A percentile compares a stretch with the other conserved stretches of the same genome.
These are phyloP conservation scores for Gnatocerus cornutus DNA, from an alignment of 2,888 invertebrate species.

Conservation along the genomic window DNA sequence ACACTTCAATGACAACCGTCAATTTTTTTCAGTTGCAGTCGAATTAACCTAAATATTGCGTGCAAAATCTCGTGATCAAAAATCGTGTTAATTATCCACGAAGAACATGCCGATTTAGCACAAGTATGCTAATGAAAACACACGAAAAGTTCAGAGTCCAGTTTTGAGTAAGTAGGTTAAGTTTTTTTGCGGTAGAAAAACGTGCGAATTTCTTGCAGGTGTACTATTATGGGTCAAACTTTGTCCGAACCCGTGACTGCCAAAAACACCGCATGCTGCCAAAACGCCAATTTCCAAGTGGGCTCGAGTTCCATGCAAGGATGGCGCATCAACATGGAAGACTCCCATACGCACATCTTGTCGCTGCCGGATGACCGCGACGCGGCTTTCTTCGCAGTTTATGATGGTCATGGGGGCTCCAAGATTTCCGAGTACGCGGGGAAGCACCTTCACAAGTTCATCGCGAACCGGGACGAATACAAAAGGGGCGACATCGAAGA, in stretches of 20 bases:
- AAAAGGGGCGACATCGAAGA: slow-evolving; percentile 86
- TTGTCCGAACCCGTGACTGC: slow-evolving; percentile 96
- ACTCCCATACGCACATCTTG: slow-evolving; percentile 97
- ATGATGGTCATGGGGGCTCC: slow-evolving; percentile 94
- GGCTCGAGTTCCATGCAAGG: slow-evolving; percentile 99
- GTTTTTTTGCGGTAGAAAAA: no score
- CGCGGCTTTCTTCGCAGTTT: slow-evolving; percentile 96
- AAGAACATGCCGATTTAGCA: slow-evolving; percentile 37
- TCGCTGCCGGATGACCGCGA: slow-evolving; percentile 94
- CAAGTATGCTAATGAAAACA: slow-evolving; percentile 40
- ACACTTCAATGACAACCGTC: slow-evolving; percentile 31
- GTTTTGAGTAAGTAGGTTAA: slow-evolving; percentile 34
- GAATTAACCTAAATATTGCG: slow-evolving; percentile 54
- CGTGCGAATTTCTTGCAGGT: slow-evolving; percentile 46
- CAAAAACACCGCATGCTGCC: slow-evolving; percentile 88
- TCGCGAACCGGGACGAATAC: slow-evolving; percentile 88
- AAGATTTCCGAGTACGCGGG: slow-evolving; percentile 91
- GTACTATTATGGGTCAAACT: slow-evolving; percentile 91
- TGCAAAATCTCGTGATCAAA: slow-evolving; percentile 54
- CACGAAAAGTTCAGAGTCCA: slow-evolving; percentile 37
- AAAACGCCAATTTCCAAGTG: slow-evolving; percentile 82
- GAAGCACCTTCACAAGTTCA: slow-evolving; percentile 93
- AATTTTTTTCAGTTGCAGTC: slow-evolving; percentile 23
- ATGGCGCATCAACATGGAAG: slow-evolving; percentile 99
- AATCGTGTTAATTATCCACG: slow-evolving; percentile 30